phyloP scores from a whole-genome alignment of 2,888 invertebrate genomes.

The Lasius platythorax region DNA sequence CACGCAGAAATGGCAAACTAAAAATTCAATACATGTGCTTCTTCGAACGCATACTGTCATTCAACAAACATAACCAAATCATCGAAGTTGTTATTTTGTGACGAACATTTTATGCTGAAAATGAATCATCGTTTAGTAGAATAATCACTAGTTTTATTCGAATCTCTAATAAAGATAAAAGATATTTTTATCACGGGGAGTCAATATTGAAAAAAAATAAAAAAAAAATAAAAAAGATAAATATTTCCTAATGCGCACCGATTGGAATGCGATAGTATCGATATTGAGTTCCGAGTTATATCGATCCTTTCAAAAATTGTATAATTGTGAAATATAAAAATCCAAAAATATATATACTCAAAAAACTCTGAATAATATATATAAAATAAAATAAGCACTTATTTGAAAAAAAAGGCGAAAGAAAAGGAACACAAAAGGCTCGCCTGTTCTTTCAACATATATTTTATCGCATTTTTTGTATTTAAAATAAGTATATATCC shows the following conservation, averaged over 20 bases:
- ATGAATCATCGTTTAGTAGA: background rate
- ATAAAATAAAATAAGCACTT: too few species aligned
- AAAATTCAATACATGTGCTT: background rate
- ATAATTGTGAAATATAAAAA: background rate
- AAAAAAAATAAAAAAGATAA: background rate
- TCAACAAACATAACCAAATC: constrained; percentile 12
- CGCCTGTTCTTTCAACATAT: too few species aligned
- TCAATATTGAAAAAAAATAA: constrained; percentile 9
- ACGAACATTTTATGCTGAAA: background rate
- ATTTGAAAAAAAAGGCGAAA: too few species aligned
- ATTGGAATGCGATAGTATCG: background rate
- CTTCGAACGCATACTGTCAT: background rate
- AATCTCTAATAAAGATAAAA: background rate
- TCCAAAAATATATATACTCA: background rate
- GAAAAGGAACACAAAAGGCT: too few species aligned
- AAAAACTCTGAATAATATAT: background rate
- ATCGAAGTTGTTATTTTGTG: background rate
- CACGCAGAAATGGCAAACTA: background rate
- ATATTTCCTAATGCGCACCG: background rate
- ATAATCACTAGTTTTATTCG: background rate
- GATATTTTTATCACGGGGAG: background rate
- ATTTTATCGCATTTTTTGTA: too few species aligned
- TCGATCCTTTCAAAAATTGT: background rate
- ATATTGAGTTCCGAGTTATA: background rate
- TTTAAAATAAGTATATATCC: too few species aligned